Evolutionary conservation across 2,888 invertebrate species (phyloP), one percentile per base, ranked within the genome.

Genomic region (Eulithis prunata): DNA sequence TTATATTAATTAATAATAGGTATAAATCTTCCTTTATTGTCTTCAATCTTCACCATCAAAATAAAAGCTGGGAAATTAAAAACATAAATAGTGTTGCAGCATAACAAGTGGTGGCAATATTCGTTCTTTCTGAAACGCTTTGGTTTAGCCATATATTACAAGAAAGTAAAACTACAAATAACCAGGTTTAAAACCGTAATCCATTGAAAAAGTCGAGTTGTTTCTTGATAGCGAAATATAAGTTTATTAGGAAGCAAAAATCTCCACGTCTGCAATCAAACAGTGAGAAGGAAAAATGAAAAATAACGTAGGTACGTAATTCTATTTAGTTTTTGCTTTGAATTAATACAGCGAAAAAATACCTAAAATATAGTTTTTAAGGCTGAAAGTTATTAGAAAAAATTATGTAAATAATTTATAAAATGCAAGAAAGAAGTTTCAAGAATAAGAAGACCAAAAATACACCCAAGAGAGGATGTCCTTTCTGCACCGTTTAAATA

Each of bases 21-120:
- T 92, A 91, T 89, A 89, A 90, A 87, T 91, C 87, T 92, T 90
- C 89, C 88, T 90, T 89, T 93, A 93, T 93, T 93, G 92, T 93
- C 92, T 91, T 92, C 85, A 87, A 89, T 87, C 85, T 90, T 87
- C 85, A 89, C 83, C 83, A 86, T 87, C 83, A 77, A 86, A 87
- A 89, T 52, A 86, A 83, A 89, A 89, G 86, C 85, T 82, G 85
- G 87, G 84, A 69, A 75, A 71, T 66, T 59, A 71, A 68, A 68
- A 66, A 69, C 69, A 56, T 68, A 68, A 66, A 75, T 70, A 65
- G 75, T 76, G 75, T 75, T 71, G 70, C 74, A 75, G 76, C 75
- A 62, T 76, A 76, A 76, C 76, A 71, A 91, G 91, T 91, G 91
- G 87, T 87, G 90, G 89, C 87, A 86, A 85, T 81, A 76, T 72